A percentile compares a stretch with the other conserved stretches of the same genome.
Evolutionary conservation across 2,888 invertebrate genomes (phyloP).

Genomic region (Leptinotarsa rubiginosa): DNA sequence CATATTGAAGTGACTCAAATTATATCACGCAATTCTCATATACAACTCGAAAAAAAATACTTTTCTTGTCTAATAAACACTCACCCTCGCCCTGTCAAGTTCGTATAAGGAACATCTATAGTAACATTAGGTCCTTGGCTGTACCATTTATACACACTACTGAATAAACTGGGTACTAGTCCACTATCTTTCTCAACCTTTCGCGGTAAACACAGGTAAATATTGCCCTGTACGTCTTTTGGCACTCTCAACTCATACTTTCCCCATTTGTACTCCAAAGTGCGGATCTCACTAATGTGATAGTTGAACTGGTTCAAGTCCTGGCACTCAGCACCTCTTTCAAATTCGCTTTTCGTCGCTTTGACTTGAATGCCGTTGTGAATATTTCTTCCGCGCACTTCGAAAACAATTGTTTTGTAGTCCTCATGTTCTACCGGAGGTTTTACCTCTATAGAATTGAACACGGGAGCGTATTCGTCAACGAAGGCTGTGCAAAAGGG

Average conservation of each 20-base stretch:
- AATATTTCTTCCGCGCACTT: constrained; percentile 62
- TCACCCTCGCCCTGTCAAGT: constrained; percentile 27
- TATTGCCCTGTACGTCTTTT: constrained; percentile 53
- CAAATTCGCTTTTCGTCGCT: constrained; percentile 55
- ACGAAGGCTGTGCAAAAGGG: constrained; percentile 30
- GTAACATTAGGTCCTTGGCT: constrained; percentile 69
- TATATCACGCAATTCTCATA: no score
- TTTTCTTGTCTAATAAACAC: constrained; percentile 9
- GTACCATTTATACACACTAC: constrained; percentile 64
- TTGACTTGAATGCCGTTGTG: constrained; percentile 57
- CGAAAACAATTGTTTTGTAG: constrained; percentile 58
- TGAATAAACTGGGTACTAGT: constrained; percentile 64
- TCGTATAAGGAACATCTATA: constrained; percentile 57
- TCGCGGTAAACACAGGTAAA: constrained; percentile 63
- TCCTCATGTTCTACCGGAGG: constrained; percentile 50
- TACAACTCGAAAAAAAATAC: no score
- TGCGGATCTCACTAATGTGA: constrained; percentile 56
- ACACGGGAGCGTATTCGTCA: constrained; percentile 52
- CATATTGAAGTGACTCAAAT: no score
- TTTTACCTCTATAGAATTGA: constrained; percentile 49
- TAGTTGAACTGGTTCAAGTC: constrained; percentile 53
- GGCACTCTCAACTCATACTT: constrained; percentile 59
- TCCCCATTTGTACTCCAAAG: constrained; percentile 50
- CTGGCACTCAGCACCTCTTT: constrained; percentile 56
- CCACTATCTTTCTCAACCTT: constrained; percentile 59